Evolutionary conservation across 2,113 vertebrate genomes (phyloP).

Genomic region (Etheostoma cragini): DNA sequence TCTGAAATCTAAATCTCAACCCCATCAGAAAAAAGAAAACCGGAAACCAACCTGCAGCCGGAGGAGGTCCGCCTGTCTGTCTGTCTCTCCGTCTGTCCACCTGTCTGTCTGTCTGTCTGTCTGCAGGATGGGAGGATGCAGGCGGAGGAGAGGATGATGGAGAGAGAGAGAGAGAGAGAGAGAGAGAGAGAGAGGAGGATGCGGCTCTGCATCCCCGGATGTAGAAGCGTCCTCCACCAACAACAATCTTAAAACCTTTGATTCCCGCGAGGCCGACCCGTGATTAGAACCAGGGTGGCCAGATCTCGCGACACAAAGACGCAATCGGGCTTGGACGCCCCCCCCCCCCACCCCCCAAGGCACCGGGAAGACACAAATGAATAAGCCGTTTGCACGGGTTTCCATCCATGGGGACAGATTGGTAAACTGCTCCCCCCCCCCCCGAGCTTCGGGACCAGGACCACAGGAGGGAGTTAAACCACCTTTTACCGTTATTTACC

Average conservation of each 20-base stretch:
- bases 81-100: constrained; percentile 8
- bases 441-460: too few species aligned
- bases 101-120: background rate
- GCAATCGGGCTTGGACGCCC: too few species aligned
- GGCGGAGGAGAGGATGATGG: background rate
- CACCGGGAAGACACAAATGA: accelerated
- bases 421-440: too few species aligned
- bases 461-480: too few species aligned
- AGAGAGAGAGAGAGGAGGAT: background rate
- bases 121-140: constrained; percentile 32
- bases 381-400: too few species aligned
- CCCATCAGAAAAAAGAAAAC: background rate
- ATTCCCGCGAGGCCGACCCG: background rate
- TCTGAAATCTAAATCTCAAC: background rate
- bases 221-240: background rate
- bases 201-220: constrained; percentile 25
- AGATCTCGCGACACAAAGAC: accelerated
- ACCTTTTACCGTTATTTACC: too few species aligned
- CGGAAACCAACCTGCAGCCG: constrained; percentile 32
- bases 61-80: background rate
- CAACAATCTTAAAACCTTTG: too few species aligned
- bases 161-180: background rate
- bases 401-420: too few species aligned
- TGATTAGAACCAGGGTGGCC: too few species aligned
- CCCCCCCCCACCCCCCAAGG: too few species aligned